A percentile compares a stretch with the other conserved stretches of the same genome.
Conservation (phyloP, 2,797 vertebrate species). For the Xenopus petersii region DNA sequence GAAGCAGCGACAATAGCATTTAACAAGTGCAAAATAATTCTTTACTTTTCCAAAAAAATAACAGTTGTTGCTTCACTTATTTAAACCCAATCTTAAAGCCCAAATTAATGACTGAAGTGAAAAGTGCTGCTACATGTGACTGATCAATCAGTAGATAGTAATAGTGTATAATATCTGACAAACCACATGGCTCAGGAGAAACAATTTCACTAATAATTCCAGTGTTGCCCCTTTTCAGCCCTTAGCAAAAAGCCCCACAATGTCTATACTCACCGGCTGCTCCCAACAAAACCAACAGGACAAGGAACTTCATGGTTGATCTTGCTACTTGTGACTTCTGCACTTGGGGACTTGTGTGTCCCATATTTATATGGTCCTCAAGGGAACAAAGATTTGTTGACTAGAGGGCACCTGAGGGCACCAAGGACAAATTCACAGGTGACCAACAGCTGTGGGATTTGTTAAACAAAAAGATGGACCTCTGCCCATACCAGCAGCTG, state of each 20-base stretch:
- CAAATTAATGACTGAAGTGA: too few species aligned
- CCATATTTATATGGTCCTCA: background rate
- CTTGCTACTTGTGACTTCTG: background rate
- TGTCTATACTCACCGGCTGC: background rate
- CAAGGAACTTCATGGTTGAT: constrained; percentile 53
- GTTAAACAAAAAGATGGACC: background rate
- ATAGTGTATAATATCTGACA: too few species aligned
- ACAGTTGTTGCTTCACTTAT: too few species aligned
- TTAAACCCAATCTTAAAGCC: too few species aligned
- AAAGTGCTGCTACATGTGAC: too few species aligned
- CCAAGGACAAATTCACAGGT: background rate
- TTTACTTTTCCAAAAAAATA: too few species aligned
- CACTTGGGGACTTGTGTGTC: background rate
- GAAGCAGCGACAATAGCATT: too few species aligned
- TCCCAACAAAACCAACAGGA: constrained; percentile 22
- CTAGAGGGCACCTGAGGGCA: background rate
- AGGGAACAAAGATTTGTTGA: background rate
- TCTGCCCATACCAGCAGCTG: background rate
- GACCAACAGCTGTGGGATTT: background rate
- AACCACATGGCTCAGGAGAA: too few species aligned
- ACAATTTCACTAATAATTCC: too few species aligned
- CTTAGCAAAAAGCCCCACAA: background rate
- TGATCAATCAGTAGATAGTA: too few species aligned
- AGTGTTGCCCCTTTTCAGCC: too few species aligned
- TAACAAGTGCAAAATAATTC: too few species aligned